These are phyloP conservation scores for Xiphophorus couchianus DNA, from an alignment of 2,113 vertebrate species.

Conservation along the genomic window DNA sequence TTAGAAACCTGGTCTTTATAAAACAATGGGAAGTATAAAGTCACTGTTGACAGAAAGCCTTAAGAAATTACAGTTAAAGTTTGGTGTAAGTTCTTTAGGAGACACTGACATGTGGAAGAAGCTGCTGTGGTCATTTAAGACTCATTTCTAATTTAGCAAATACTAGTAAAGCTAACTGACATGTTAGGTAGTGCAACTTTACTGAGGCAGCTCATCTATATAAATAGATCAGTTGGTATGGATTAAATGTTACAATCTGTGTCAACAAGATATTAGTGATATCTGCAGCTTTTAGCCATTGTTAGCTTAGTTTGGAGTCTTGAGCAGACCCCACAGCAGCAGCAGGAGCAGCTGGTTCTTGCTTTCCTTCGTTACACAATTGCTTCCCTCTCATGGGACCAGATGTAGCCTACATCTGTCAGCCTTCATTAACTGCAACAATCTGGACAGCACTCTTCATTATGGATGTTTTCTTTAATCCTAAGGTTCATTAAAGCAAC, in stretches of 20 bases:
- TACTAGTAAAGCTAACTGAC: conserved; percentile 33
- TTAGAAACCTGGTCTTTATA: too few relatives aligned
- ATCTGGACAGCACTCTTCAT: conserved; percentile 43
- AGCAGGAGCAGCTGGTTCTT: conserved; percentile 28
- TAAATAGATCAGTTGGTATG: conserved; percentile 11
- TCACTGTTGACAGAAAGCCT: too few relatives aligned
- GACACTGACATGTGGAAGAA: too few relatives aligned
- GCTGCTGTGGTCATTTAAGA: too few relatives aligned
- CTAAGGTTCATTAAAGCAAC: neutral
- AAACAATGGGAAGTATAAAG: too few relatives aligned
- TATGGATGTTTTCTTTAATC: conserved; percentile 20
- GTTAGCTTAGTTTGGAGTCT: conserved; percentile 25
- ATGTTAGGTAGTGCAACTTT: conserved; percentile 21
- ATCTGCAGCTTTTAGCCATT: conserved; percentile 31
- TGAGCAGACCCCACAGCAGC: conserved; percentile 49
- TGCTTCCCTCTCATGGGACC: conserved; percentile 59
- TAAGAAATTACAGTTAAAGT: too few relatives aligned
- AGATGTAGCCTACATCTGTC: conserved; percentile 77
- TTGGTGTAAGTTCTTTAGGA: too few relatives aligned
- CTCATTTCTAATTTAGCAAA: neutral
- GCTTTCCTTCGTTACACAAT: conserved; percentile 37
- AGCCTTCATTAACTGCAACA: conserved; percentile 68
- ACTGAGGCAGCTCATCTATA: conserved; percentile 17
- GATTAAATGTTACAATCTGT: conserved; percentile 20
- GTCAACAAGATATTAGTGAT: conserved; percentile 68